A percentile compares a stretch with the other conserved stretches of the same genome.
Evolutionary conservation across 2,888 invertebrate species (phyloP).

Genomic region (Xestia rhomboidea): DNA sequence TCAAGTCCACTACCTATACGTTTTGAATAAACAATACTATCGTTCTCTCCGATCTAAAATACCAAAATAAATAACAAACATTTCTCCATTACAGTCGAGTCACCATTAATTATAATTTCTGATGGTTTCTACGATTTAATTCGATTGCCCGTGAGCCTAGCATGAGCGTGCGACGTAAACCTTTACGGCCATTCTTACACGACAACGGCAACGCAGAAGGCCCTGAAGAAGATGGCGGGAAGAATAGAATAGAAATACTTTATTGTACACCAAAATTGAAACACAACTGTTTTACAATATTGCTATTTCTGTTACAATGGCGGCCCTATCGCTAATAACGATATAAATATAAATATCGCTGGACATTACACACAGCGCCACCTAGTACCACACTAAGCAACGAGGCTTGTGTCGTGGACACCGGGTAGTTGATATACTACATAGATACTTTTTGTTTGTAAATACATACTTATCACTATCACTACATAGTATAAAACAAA

Average conservation of each 20-base stretch:
- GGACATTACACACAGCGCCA: no score
- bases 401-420: no score
- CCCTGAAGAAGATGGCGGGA: no score
- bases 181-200: not conserved
- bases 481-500: no score
- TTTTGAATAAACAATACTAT: slow-evolving; percentile 29
- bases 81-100: slow-evolving; percentile 16
- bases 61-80: slow-evolving; percentile 30
- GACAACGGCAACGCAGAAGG: not conserved
- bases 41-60: slow-evolving; percentile 38
- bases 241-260: no score
- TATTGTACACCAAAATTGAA: not conserved
- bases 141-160: slow-evolving; percentile 20
- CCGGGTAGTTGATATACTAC: no score
- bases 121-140: slow-evolving; percentile 46
- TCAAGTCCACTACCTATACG: slow-evolving; percentile 1
- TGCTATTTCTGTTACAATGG: no score
- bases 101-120: slow-evolving; percentile 46
- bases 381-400: no score
- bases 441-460: no score
- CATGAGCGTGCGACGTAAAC: not conserved
- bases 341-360: no score
- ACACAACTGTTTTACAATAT: not conserved
- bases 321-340: no score
- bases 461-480: no score